A percentile compares a stretch with the other conserved stretches of the same genome.
phyloP scores from a whole-genome alignment of 2,797 vertebrate species.

The Poeciliopsis presidionis region DNA sequence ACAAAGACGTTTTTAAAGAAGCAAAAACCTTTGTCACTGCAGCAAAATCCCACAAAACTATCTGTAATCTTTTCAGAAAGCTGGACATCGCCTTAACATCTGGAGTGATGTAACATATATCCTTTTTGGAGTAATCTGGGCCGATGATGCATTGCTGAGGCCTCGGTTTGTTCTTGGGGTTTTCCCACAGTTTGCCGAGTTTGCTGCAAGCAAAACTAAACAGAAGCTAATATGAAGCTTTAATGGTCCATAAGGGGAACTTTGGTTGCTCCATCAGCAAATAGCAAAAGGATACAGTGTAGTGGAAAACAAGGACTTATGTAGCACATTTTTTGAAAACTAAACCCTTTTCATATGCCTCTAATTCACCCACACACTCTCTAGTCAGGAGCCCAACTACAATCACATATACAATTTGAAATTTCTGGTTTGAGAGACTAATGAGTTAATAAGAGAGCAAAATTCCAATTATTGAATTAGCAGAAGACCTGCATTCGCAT shows the following conservation, averaged over 20 bases:
- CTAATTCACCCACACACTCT: constrained; percentile 10
- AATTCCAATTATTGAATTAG: constrained; percentile 15
- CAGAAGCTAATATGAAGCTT: constrained; percentile 48
- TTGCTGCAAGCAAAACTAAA: constrained; percentile 47
- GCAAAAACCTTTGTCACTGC: constrained; percentile 11
- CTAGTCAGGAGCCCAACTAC: background rate
- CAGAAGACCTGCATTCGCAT: background rate
- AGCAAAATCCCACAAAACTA: constrained; percentile 48
- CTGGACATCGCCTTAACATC: constrained; percentile 60
- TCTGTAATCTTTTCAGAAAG: constrained; percentile 50
- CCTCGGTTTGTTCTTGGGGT: constrained; percentile 31
- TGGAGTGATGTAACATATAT: constrained; percentile 70
- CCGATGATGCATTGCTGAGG: constrained; percentile 35
- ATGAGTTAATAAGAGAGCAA: constrained; percentile 3
- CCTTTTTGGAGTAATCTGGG: constrained; percentile 52
- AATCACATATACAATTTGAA: background rate
- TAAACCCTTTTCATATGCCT: background rate
- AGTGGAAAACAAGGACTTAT: constrained; percentile 12
- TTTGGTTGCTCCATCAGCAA: constrained; percentile 58
- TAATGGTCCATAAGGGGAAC: constrained; percentile 50
- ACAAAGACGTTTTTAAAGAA: constrained; percentile 15
- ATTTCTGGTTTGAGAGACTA: constrained; percentile 2
- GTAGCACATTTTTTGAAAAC: background rate
- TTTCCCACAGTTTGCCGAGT: constrained; percentile 43
- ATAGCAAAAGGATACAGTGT: constrained; percentile 27